phyloP scores from a whole-genome alignment of 2,113 vertebrate species.

The Sclerurus mexicanus region DNA sequence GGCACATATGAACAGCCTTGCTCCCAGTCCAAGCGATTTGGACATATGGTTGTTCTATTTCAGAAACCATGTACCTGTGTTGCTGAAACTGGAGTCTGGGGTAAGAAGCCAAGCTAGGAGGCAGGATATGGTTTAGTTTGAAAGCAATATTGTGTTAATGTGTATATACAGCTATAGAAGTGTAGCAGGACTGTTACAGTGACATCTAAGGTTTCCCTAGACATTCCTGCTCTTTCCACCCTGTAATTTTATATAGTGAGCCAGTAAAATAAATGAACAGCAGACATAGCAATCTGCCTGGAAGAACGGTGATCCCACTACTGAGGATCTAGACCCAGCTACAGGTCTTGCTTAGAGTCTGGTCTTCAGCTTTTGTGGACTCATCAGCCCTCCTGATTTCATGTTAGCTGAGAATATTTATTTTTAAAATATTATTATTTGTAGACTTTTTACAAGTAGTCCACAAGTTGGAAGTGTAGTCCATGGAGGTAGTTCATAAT shows the following conservation, averaged over 20 bases:
- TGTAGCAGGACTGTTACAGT: conserved; percentile 2
- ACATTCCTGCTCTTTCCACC: conserved; percentile 52
- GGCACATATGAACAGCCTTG: not conserved
- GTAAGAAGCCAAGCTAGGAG: conserved; percentile 20
- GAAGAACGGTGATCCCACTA: not conserved
- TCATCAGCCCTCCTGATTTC: not conserved
- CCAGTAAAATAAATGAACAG: conserved; percentile 48
- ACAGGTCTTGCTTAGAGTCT: not conserved
- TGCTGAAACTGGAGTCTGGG: not conserved
- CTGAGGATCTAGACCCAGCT: not conserved
- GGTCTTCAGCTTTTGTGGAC: not conserved
- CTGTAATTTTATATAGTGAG: conserved; percentile 59
- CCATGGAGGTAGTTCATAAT: not conserved
- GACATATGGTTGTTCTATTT: not conserved
- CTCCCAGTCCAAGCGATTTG: not conserved
- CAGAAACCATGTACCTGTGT: conserved; percentile 7
- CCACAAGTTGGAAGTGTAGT: not conserved
- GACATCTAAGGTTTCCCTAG: conserved; percentile 58
- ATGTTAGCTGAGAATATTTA: not conserved
- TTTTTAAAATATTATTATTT: not conserved
- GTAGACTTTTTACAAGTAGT: not conserved
- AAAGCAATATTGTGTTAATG: conserved; percentile 52
- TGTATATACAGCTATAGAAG: conserved; percentile 27
- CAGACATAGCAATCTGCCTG: conserved; percentile 17
- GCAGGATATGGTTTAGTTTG: conserved; percentile 21